Evolutionary conservation across 2,113 vertebrate genomes (phyloP), one percentile per base, ranked within the genome.

Genomic region (Leptobrachium leishanense): DNA sequence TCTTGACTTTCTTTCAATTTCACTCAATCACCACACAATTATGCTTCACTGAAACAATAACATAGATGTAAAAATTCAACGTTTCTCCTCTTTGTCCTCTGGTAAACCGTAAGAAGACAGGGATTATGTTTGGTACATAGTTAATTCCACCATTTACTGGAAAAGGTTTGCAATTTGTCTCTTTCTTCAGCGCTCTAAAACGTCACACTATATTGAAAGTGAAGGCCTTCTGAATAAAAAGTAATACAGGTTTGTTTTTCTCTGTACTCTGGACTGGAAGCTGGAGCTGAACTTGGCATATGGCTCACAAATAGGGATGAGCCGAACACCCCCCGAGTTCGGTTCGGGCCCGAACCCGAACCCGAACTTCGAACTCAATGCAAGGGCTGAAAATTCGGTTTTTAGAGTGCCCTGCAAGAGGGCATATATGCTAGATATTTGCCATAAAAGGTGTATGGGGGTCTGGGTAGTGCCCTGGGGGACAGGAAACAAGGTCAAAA

Each of bases 1-100:
- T 6, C 76, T 72, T 65, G 39, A 72, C 68, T 79, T 79, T 65
- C 69, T 55, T 72, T 72, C 68, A 77, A 70, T 77, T 77, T 70
- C 8, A 71, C 55, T 77, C 70, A 77, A 77, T 69, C 65, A 44
- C 43, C 69, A 62, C 11, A 77, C 44, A 31, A 71, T 70, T 59
- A 77, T 77, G 66, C 66, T 69, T 65, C 66, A 77, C 62, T 70
- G 68, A 77, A 77, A 77, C 68, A 77, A 77, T 59, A 44, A 50
- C 11, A 64, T 64, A 43, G 13, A 57, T 20, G 62, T 44, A 69
- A n/a, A n/a, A 77, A 77, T 40, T 59, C 57, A 43, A 71, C 63
- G 54, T 50, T 63, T 46, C 67, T 59, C 65, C 76, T n/a, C 40
- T 31, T 31, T 31, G 20, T 31, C 20, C 20, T 8, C 67, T 41